A percentile compares a stretch with the other conserved stretches of the same genome.
phyloP scores from a whole-genome alignment of 2,797 vertebrate genomes.

The Diplodus puntazzo region DNA sequence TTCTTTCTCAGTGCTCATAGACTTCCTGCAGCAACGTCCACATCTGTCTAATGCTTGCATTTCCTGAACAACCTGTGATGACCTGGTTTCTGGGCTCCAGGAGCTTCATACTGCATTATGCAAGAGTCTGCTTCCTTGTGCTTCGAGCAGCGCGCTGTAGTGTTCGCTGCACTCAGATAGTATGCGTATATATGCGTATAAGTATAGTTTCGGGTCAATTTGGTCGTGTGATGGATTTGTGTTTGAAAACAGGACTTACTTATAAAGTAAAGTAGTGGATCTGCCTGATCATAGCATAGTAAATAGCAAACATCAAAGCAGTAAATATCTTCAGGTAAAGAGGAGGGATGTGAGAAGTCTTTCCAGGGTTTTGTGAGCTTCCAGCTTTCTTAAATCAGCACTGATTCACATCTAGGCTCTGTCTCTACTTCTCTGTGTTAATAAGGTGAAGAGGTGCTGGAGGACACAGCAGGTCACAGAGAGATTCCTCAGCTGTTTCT shows the following conservation, averaged over 20 bases:
- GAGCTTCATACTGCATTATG: slow-evolving; percentile 39
- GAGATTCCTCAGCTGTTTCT: slow-evolving; percentile 12
- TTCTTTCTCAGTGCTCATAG: background rate
- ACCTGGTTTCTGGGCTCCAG: slow-evolving; percentile 37
- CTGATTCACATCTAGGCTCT: slow-evolving; percentile 6
- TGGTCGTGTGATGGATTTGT: slow-evolving; percentile 6
- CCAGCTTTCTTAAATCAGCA: background rate
- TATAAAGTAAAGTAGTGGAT: background rate
- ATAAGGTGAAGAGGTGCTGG: slow-evolving; percentile 8
- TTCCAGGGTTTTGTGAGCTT: background rate
- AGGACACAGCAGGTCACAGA: slow-evolving; percentile 28
- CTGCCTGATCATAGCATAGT: background rate
- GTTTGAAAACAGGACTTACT: background rate
- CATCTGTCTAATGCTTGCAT: slow-evolving; percentile 4
- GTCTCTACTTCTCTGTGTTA: slow-evolving; percentile 4
- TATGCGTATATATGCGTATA: background rate
- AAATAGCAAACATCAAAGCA: background rate
- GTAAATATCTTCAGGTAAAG: slow-evolving; percentile 9
- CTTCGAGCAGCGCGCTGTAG: background rate
- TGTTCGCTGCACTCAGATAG: slow-evolving; percentile 21
- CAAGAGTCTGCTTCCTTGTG: slow-evolving; percentile 15
- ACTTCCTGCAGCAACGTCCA: slow-evolving; percentile 8
- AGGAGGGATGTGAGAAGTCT: background rate
- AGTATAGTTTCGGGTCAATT: background rate
- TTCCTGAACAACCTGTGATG: slow-evolving; percentile 28